Base-by-base conservation (phyloP, 2,113 vertebrate genomes). In the Eudorcas thomsonii region DNA sequence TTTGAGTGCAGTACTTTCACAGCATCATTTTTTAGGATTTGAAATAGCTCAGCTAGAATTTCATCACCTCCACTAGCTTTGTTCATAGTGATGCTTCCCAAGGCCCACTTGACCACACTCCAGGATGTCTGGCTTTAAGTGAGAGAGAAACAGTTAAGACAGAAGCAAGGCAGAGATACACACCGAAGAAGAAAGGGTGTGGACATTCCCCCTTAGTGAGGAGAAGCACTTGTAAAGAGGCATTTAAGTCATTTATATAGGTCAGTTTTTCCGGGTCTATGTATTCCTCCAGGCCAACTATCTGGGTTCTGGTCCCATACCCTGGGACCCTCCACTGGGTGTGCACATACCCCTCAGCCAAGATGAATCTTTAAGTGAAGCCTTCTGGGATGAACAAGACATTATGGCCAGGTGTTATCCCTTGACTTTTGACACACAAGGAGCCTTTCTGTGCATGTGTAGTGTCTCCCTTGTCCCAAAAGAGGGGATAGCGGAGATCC, bases 401-500 rank as follows among this genome's bases (percentile, higher is more conserved):
- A 77, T 26, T 74, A 74, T 26, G 33, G 33, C n/a, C 17, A 21
- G 64, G 19, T 36, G 71, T 77, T 43, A 77, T 77, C 36, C 23
- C 71, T 14, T 77, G 23, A 74, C 71, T 14, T 77, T 77, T 14
- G 67, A 39, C 67, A 39, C 36, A 36, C 21, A 74, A 39, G 67
- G 67, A 74, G 2, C 67, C 36, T 74, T 74, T 74, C 67, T 74
- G 36, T 39, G 21, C 36, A 39, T 74, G n/a, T 25, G 5, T 25
- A 43, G 23, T 77, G 71, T 43, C 23, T 77, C 39, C 36, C 23
- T 26, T 43, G 36, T 77, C 36, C 71, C 23, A 43, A 43, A 26
- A 77, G 36, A 77, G 23, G 23, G 23, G 36, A 19, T 39, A 77
- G 12, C 0, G 0, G 36, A 43, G 71, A 43, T 43, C 71, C 23